A percentile compares a stretch with the other conserved stretches of the same genome.
phyloP scores from a whole-genome alignment of 2,113 vertebrate species.

The Hippocampus comes region DNA sequence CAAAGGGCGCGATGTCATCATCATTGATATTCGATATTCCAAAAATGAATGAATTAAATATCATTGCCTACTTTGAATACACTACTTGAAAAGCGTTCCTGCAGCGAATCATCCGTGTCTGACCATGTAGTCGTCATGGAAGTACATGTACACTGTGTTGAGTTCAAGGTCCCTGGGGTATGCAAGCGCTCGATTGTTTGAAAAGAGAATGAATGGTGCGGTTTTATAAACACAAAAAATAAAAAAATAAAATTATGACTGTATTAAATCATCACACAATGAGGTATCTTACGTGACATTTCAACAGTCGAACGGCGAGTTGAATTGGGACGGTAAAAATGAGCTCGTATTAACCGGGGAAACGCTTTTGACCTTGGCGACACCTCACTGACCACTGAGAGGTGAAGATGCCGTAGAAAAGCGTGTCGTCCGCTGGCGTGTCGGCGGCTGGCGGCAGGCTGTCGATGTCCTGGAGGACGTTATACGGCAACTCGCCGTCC shows the following conservation, averaged over 20 bases:
- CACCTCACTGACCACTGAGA: constrained; percentile 70
- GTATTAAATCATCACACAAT: no score
- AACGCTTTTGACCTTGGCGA: not conserved
- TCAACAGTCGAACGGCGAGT: not conserved
- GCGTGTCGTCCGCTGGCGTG: constrained; percentile 54
- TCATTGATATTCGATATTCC: not conserved
- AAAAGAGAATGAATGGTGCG: no score
- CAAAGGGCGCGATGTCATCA: not conserved
- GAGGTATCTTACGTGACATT: no score
- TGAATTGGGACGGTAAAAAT: no score
- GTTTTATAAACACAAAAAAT: no score
- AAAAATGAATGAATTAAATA: no score
- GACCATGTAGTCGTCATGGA: not conserved
- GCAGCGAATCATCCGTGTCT: not conserved
- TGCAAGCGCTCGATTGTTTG: not conserved
- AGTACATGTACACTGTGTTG: not conserved
- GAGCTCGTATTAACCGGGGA: no score
- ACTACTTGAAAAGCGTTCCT: not conserved
- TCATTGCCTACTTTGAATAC: no score
- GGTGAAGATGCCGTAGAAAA: constrained; percentile 74
- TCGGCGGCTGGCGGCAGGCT: constrained; percentile 65
- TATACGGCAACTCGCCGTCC: constrained; percentile 71
- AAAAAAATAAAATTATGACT: no score
- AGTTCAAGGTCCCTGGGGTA: not conserved
- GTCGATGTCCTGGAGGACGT: constrained; percentile 71